These are phyloP conservation scores for Struthio camelus DNA, from an alignment of 2,113 vertebrate species.

Conservation along the genomic window DNA sequence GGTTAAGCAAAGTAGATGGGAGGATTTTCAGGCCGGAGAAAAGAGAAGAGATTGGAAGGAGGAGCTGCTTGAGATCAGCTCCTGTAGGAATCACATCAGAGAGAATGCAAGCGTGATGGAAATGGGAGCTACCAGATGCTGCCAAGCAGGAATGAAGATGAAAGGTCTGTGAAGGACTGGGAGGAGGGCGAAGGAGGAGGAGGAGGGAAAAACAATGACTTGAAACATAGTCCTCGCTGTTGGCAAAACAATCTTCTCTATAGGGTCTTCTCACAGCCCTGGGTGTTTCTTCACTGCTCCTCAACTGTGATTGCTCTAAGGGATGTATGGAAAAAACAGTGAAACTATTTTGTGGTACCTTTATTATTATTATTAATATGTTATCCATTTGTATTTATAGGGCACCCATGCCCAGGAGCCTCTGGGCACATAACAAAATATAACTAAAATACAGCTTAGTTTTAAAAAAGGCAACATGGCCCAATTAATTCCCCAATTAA, in stretches of 20 bases:
- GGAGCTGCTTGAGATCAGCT: not conserved
- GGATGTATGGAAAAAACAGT: not conserved
- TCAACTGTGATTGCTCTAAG: not conserved
- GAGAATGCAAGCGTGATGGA: not conserved
- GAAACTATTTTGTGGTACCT: not conserved
- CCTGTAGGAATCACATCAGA: slow-evolving; percentile 31
- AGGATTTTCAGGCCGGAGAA: not conserved
- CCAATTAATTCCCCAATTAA: slow-evolving; percentile 76
- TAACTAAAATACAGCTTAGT: slow-evolving; percentile 59
- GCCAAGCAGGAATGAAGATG: not conserved
- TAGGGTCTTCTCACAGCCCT: not conserved
- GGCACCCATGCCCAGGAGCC: slow-evolving; percentile 56
- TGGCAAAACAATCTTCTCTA: slow-evolving; percentile 3
- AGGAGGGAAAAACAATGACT: not conserved
- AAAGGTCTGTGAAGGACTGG: slow-evolving; percentile 17
- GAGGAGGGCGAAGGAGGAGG: not conserved
- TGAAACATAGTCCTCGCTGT: not conserved
- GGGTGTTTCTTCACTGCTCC: not conserved
- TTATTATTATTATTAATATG: slow-evolving; percentile 38
- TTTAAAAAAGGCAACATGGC: slow-evolving; percentile 70
- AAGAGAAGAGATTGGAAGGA: slow-evolving; percentile 1
- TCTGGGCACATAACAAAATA: slow-evolving; percentile 65
- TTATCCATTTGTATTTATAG: slow-evolving; percentile 64
- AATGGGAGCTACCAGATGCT: not conserved
- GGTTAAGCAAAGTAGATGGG: not conserved